Percentiles rank a stretch among this genome's conserved stretches.
These are phyloP conservation scores for Antheraea yamamai DNA, from an alignment of 2,888 invertebrate species.

Conservation along the genomic window DNA sequence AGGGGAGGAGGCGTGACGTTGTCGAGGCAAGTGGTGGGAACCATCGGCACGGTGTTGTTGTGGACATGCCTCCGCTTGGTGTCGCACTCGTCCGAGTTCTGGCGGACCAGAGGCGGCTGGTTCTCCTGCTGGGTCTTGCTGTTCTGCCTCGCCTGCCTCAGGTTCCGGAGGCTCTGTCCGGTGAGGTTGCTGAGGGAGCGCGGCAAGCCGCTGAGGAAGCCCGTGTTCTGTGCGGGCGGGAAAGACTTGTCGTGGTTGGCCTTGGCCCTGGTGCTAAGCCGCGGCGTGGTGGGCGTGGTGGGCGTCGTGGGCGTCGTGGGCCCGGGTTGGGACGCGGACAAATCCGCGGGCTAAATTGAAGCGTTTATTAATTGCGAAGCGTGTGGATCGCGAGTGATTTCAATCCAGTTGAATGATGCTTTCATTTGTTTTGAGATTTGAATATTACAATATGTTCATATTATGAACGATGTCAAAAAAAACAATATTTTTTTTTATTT, in stretches of 20 bases:
- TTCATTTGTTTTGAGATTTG: constrained; percentile 6
- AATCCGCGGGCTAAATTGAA: constrained; percentile 36
- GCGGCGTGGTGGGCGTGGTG: constrained; percentile 35
- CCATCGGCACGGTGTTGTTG: constrained; percentile 66
- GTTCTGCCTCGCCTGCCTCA: constrained; percentile 57
- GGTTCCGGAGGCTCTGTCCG: constrained; percentile 67
- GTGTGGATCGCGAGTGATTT: constrained; percentile 18
- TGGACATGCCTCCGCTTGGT: constrained; percentile 50
- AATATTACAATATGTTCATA: background rate
- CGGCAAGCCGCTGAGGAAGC: constrained; percentile 74
- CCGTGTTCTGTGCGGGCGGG: constrained; percentile 43
- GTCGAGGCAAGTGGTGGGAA: constrained; percentile 72
- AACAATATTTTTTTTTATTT: too few species aligned
- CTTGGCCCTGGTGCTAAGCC: constrained; percentile 35
- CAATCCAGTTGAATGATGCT: background rate
- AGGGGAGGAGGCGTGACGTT: constrained; percentile 66
- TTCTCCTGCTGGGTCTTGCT: constrained; percentile 47
- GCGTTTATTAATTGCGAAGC: constrained; percentile 25
- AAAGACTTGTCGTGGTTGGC: constrained; percentile 39
- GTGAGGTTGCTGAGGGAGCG: constrained; percentile 75
- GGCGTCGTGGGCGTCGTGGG: constrained; percentile 36
- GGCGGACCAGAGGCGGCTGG: constrained; percentile 55
- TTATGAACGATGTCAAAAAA: too few species aligned
- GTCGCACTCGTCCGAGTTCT: constrained; percentile 59
- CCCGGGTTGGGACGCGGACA: constrained; percentile 17